Base-by-base conservation (phyloP, 2,888 invertebrate genomes). In the Orthosia incerta region DNA sequence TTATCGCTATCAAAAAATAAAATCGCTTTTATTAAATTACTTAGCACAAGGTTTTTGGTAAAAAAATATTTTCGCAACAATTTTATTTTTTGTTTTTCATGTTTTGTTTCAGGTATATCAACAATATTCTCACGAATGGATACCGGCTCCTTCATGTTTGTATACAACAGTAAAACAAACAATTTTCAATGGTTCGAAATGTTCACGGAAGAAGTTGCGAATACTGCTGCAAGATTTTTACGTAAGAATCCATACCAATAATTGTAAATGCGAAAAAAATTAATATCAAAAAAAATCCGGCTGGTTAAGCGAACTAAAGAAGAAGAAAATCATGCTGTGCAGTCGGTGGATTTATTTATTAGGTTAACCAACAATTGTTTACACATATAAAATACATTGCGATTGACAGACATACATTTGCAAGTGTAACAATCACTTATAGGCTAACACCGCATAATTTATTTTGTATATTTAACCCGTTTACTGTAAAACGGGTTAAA, bases 111-210 rank as follows among this genome's bases (percentile, higher is more conserved):
- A 96, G 96, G 95, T 39, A 91, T 96, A 78, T 90, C 92, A 60
- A 92, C 94, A 80, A 94, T 95, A 88, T 93, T 90, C 78, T 88
- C 93, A 64, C 93, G 84, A 70, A 89, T 94, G 88, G 95, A 95
- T 71, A 89, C 94, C 0, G 95, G 94, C 11, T 95, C 95, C 15
- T 95, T 96, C 63, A 93, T 96, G 76, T 95, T 96, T 87, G 87
- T 93, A 4, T 96, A 96, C 82, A 92, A 96, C 74, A 93, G 93
- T 76, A 85, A 90, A 31, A 86, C 74, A 9, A 74, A 79, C 0
- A 83, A 91, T 66, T 94, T 93, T 67, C 87, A 94, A 80, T 78
- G 83, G 61, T 94, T 96, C 64, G 88, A 93, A 57, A 90, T 89
- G 59, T 95, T 96, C 66, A 87, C 95, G 15, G 88, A 94, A 78